Base-by-base conservation (phyloP, 2,113 vertebrate species). In the Calyptommatus sinebrachiatus region DNA sequence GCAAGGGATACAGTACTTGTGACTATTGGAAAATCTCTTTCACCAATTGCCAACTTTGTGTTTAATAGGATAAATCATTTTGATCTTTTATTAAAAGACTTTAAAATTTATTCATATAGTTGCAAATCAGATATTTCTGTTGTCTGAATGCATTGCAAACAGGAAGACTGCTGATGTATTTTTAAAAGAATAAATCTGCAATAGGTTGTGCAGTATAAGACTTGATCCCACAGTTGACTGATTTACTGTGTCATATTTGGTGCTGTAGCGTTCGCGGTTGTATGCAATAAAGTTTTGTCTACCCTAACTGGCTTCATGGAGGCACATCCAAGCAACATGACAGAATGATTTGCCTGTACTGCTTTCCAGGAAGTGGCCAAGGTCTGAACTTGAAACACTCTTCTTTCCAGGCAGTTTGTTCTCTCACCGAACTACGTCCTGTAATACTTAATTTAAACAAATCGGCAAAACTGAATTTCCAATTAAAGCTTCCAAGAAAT, bases 21-120 rank as follows among this genome's bases (percentile, higher is more conserved):
- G 82, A 90, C 87, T 86, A 89, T 57, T 85, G 76, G 84, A 29
- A 50, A 81, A 71, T 53, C 74, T 85, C 60, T 73, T 76, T 83
- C 85, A 83, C 85, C 82, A 83, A 75, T 53, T 4, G 14, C 28
- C 31, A 0, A 0, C n/a, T 63, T 80, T 60, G 8, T 87, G 84
- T 84, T 81, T 63, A 35, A 29, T 77, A 62, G 79, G 82, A 26
- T 73, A 45, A 78, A 88, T 78, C 73, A 82, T 71, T 28, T 77
- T 80, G 82, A 83, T 67, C 61, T 87, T 45, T 63, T 45, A n/a
- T 84, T 74, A 84, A 82, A 83, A 86, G 67, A 67, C 16, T 70
- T 84, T 0, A 60, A 31, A 83, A 75, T 73, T 75, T 80, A 81
- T 73, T 35, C 50, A 60, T 78, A 9, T 45, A 9, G 67, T 67